Evolutionary conservation across 1,140 invertebrate genomes (phyloP).

Genomic region (Lepidostoma basale): DNA sequence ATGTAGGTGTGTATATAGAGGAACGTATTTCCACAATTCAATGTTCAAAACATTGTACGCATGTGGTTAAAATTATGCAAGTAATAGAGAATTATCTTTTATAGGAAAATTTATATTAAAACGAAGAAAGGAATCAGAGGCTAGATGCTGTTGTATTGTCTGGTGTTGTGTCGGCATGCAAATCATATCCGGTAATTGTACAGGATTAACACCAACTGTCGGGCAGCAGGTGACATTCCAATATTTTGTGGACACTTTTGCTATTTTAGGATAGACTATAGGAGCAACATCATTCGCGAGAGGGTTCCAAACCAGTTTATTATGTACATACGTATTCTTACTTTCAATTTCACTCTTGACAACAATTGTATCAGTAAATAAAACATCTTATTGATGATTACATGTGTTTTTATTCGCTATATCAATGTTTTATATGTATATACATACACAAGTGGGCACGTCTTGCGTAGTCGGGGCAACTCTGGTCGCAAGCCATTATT

Average conservation of each 20-base stretch:
- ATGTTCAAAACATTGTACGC: slow-evolving; percentile 8
- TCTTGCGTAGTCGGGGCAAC: too few species aligned
- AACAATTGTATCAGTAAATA: slow-evolving; percentile 40
- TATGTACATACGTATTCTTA: slow-evolving; percentile 42
- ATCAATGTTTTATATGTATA: too few species aligned
- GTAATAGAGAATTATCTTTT: too few species aligned
- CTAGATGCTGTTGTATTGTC: too few species aligned
- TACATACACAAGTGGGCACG: too few species aligned
- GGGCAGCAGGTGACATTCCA: slow-evolving; percentile 45
- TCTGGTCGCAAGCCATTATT: too few species aligned
- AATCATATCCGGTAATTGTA: too few species aligned
- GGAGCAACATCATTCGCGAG: slow-evolving; percentile 34
- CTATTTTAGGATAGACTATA: slow-evolving; percentile 43
- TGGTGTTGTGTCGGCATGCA: slow-evolving; percentile 40
- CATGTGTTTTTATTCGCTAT: too few species aligned
- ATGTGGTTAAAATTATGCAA: too few species aligned
- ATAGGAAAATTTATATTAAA: too few species aligned
- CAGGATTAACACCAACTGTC: too few species aligned
- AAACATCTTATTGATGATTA: slow-evolving; percentile 31
- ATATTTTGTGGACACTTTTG: slow-evolving; percentile 42
- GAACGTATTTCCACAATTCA: neutral
- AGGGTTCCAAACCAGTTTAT: slow-evolving; percentile 35
- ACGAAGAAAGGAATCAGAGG: too few species aligned
- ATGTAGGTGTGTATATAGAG: slow-evolving; percentile 1
- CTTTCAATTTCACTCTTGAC: slow-evolving; percentile 42